Conservation (phyloP, 2,797 vertebrate species). For the Alauda arvensis region DNA sequence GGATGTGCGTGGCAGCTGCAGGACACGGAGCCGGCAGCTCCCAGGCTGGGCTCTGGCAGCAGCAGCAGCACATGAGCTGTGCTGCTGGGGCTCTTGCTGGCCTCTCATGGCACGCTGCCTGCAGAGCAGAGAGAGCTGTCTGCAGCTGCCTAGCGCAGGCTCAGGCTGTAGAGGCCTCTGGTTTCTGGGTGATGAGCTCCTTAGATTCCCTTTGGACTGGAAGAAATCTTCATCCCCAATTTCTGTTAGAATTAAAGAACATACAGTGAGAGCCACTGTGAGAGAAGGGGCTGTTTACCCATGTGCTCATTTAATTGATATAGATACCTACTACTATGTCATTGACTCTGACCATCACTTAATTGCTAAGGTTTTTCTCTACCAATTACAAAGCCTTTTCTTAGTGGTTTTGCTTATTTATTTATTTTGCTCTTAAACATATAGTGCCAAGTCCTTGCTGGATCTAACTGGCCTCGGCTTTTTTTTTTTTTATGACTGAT, state of each 20-base stretch:
- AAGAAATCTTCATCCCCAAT: not conserved
- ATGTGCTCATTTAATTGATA: not conserved
- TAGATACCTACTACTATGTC: not conserved
- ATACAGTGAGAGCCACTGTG: not conserved
- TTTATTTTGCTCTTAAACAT: not conserved
- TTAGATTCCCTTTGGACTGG: not conserved
- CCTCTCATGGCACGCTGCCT: not conserved
- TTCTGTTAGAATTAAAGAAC: not conserved
- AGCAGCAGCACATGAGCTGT: not conserved
- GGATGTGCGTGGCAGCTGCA: conserved; percentile 12
- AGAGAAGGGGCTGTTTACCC: not conserved
- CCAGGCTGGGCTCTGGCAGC: not conserved
- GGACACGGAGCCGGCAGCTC: not conserved
- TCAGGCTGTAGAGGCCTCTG: not conserved
- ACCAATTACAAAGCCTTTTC: not conserved
- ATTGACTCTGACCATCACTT: not conserved
- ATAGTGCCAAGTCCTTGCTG: not conserved
- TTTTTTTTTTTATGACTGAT: not conserved
- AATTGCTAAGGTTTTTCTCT: not conserved
- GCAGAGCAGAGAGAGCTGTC: accelerated
- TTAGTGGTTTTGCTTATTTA: not conserved
- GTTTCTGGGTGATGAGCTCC: not conserved
- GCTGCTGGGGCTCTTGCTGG: not conserved
- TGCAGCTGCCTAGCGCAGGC: not conserved
- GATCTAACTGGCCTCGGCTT: not conserved